These are phyloP conservation scores for Pogonophryne albipinna DNA, from an alignment of 2,797 vertebrate genomes.

Conservation along the genomic window DNA sequence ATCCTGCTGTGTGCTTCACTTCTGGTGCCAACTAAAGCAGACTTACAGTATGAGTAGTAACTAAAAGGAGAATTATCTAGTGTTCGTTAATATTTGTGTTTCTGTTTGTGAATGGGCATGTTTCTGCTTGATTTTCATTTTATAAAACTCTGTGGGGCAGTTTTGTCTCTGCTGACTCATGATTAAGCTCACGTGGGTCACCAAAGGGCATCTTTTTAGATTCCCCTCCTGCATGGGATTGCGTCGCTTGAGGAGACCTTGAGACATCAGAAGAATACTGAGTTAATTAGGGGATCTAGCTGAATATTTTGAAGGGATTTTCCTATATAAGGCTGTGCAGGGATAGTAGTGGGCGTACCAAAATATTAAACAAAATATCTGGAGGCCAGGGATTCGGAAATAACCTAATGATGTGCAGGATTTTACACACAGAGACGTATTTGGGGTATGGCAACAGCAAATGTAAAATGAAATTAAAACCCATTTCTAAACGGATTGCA, in stretches of 20 bases:
- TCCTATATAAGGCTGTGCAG: constrained; percentile 20
- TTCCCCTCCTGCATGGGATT: constrained; percentile 15
- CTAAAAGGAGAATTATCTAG: constrained; percentile 11
- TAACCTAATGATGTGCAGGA: constrained; percentile 43
- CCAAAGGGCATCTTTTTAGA: constrained; percentile 43
- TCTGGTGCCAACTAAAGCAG: constrained; percentile 9
- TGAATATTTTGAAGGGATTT: constrained; percentile 38
- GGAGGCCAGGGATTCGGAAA: constrained; percentile 57
- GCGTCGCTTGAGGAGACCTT: constrained; percentile 49
- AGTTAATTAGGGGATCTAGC: constrained; percentile 47
- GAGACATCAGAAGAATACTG: constrained; percentile 23
- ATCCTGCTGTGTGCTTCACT: constrained; percentile 7
- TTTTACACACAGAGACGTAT: constrained; percentile 54
- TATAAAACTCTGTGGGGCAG: constrained; percentile 20
- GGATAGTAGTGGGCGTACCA: constrained; percentile 33
- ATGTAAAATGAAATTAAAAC: constrained; percentile 43
- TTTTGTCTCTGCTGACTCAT: constrained; percentile 41
- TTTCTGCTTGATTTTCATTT: constrained; percentile 17
- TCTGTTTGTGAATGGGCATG: not conserved
- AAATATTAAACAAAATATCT: constrained; percentile 58
- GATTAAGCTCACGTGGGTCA: constrained; percentile 32
- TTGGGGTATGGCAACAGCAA: constrained; percentile 55
- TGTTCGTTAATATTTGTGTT: constrained; percentile 23
- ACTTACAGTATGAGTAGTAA: not conserved
- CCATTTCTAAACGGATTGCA: constrained; percentile 41